Conservation (phyloP, 2,797 vertebrate species). For the Melanogrammus aeglefinus region DNA sequence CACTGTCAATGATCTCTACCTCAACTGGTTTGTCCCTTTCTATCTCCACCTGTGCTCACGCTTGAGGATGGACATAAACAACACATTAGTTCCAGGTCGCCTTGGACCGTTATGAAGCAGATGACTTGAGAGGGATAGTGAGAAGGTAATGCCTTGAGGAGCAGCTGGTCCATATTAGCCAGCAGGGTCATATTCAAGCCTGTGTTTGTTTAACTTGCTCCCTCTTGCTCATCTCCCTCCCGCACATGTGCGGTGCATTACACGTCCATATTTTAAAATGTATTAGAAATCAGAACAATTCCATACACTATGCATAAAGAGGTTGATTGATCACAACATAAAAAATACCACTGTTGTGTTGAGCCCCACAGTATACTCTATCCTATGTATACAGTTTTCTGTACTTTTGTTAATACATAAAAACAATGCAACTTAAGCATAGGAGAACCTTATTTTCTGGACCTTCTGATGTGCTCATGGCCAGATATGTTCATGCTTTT, state of each 20-base stretch:
- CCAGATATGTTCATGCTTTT: conserved; percentile 30
- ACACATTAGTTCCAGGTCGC: conserved; percentile 68
- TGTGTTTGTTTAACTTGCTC: conserved; percentile 31
- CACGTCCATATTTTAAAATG: not conserved
- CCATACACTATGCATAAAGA: conserved; percentile 7
- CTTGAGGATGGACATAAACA: conserved; percentile 68
- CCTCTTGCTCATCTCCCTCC: conserved; percentile 20
- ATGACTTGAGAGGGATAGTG: conserved; percentile 27
- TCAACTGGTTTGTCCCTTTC: conserved; percentile 16
- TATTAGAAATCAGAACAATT: conserved; percentile 33
- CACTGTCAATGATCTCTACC: not conserved
- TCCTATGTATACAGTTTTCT: not conserved
- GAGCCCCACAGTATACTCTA: not conserved
- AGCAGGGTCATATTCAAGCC: conserved; percentile 52
- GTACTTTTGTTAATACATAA: not conserved
- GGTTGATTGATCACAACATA: not conserved
- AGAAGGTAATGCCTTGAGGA: conserved; percentile 52
- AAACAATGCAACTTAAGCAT: not conserved
- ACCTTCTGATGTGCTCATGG: not conserved
- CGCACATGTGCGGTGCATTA: not conserved
- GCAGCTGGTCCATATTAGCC: conserved; percentile 57
- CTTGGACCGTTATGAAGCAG: conserved; percentile 64
- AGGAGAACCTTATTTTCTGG: not conserved
- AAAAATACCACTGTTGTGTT: not conserved
- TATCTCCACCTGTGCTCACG: conserved; percentile 40